Evolutionary conservation across 2,888 invertebrate genomes (phyloP).

Genomic region (Electrophaes corylata): DNA sequence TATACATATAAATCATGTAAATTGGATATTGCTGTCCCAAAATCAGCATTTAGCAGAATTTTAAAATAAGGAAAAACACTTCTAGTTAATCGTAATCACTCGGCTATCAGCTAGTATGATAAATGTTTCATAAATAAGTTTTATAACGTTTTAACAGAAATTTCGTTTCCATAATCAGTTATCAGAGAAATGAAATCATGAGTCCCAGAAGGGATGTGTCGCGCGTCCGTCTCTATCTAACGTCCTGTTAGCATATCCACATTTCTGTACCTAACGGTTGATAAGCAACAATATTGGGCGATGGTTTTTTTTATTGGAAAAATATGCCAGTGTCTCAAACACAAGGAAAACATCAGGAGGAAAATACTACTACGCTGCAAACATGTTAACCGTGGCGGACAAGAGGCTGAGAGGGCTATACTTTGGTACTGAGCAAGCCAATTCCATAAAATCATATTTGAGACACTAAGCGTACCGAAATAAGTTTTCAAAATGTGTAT

Average conservation of each 20-base stretch:
- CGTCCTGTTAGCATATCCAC: constrained; percentile 21
- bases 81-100: constrained; percentile 37
- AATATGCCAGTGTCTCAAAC: no score
- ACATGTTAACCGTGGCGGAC: no score
- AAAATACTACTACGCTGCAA: no score
- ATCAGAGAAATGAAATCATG: constrained; percentile 14
- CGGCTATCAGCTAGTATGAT: constrained; percentile 33
- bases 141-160: constrained; percentile 6
- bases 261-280: constrained; percentile 19
- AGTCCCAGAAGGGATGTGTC: constrained; percentile 25
- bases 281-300: constrained; percentile 32
- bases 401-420: no score
- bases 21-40: constrained; percentile 33
- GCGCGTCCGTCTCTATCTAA: constrained; percentile 15
- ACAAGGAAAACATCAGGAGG: no score
- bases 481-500: no score
- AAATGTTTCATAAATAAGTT: neutral
- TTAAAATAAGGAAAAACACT: constrained; percentile 30
- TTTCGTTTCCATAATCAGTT: constrained; percentile 11
- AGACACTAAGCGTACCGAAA: no score
- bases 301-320: no score
- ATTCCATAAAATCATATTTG: no score
- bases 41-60: constrained; percentile 38
- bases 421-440: no score
- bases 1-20: no score